These are phyloP conservation scores for Tromatobia lineatoria DNA, from an alignment of 2,888 invertebrate species.

Conservation along the genomic window DNA sequence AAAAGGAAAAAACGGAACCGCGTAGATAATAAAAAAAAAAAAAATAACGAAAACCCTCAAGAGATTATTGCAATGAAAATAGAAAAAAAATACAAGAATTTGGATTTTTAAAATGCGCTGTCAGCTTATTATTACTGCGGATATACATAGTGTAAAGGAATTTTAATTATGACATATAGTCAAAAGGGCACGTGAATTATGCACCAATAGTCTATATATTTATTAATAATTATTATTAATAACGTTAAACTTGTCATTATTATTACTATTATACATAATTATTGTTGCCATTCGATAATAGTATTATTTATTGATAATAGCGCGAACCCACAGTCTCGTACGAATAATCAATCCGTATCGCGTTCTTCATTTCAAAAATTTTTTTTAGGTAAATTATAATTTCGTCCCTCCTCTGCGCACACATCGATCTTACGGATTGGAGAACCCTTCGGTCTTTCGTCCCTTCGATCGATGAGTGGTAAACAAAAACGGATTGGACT, in stretches of 20 bases:
- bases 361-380: conserved; percentile 25
- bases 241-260: conserved; percentile 49
- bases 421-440: conserved; percentile 29
- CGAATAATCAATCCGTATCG: conserved; percentile 40
- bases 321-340: conserved; percentile 33
- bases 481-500: conserved; percentile 64
- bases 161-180: conserved; percentile 63
- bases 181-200: conserved; percentile 62
- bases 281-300: conserved; percentile 30
- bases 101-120: conserved; percentile 35
- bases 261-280: conserved; percentile 20
- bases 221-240: conserved; percentile 56
- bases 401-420: conserved; percentile 56
- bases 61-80: conserved; percentile 12
- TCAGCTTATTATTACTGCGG: conserved; percentile 53
- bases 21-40: conserved; percentile 37
- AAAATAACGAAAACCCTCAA: neutral
- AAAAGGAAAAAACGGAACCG: conserved; percentile 38
- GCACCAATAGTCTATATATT: conserved; percentile 62
- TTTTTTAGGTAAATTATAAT: conserved; percentile 18
- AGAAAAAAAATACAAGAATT: neutral
- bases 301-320: conserved; percentile 52
- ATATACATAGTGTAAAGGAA: conserved; percentile 55
- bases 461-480: conserved; percentile 52
- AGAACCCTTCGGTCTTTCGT: conserved; percentile 23